Base-by-base conservation (phyloP, 2,113 vertebrate genomes). In the Oreochromis niloticus region DNA sequence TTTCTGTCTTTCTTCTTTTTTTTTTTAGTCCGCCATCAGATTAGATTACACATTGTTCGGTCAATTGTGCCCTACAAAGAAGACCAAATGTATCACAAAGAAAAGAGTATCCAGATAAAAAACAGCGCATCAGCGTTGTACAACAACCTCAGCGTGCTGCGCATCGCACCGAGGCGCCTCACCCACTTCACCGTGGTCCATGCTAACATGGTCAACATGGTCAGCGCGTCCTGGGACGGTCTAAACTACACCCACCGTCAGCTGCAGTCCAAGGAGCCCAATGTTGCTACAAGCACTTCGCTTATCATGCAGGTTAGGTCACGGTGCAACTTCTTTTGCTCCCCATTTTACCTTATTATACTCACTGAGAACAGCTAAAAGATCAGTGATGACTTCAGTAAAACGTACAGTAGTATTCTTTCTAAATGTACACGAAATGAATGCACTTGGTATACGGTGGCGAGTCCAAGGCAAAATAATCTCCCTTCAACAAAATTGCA, bases 91-190 rank as follows among this genome's bases (percentile, higher is more conserved):
- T 99, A 97, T 94, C 98, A 97, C 41, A 97, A 96, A 88, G 97
- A 97, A 84, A 96, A 95, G 71, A 96, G 96, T 88, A 95, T 99
- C 68, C 96, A 95, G 66, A 96, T 98, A 27, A 97, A 96, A 78
- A 96, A 95, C 95, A 98, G 98, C 87, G 97, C 97, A 0, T 97
- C 98, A 0, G 96, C 98, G 2, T 94, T 99, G 9, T 97, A 97
- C 95, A 99, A 98, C 96, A 99, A 99, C 95, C 97, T 99, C 12
- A 95, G 97, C 22, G 97, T 98, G 34, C 93, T 98, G 93, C 97
- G 96, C 39, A 95, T 96, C 14, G 96, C 96, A 0, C 93, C 95
- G 16, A 92, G 95, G 13, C 96, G 85, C 54, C 97, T 97, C 83
- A 96, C 96, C 13, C 96, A 97, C 84, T 97, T 98, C 88, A 95